A percentile compares a stretch with the other conserved stretches of the same genome.
phyloP scores from a whole-genome alignment of 2,888 invertebrate genomes.

The Palloptera scutellata region DNA sequence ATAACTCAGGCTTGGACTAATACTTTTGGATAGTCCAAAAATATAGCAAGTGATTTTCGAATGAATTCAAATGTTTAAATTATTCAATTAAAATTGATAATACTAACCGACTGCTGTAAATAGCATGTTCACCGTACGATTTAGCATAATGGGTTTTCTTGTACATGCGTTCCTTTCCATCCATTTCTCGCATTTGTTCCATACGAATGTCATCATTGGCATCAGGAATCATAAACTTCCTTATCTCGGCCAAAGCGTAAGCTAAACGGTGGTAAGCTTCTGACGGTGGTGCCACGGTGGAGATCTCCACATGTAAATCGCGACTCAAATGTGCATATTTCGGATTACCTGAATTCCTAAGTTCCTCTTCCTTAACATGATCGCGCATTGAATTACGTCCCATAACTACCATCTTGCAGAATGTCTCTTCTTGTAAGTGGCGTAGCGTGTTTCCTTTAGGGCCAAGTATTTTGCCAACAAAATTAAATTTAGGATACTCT shows the following conservation, averaged over 20 bases:
- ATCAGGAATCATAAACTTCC: slow-evolving; percentile 82
- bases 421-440: slow-evolving; percentile 90
- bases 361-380: slow-evolving; percentile 91
- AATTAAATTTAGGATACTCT: slow-evolving; percentile 75
- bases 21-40: too few relatives aligned
- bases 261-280: slow-evolving; percentile 88
- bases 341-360: slow-evolving; percentile 85
- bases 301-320: slow-evolving; percentile 90
- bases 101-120: slow-evolving; percentile 54
- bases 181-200: slow-evolving; percentile 60
- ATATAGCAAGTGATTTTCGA: too few relatives aligned
- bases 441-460: slow-evolving; percentile 94
- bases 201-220: slow-evolving; percentile 61
- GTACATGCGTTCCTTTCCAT: slow-evolving; percentile 60
- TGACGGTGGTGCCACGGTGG: slow-evolving; percentile 88
- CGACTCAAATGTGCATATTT: slow-evolving; percentile 91
- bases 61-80: too few relatives aligned
- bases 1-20: too few relatives aligned
- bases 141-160: slow-evolving; percentile 59
- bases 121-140: slow-evolving; percentile 53
- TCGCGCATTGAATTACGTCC: slow-evolving; percentile 95
- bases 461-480: slow-evolving; percentile 92
- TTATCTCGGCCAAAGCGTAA: slow-evolving; percentile 81
- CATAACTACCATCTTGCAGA: slow-evolving; percentile 95
- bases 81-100: too few relatives aligned